Conservation (phyloP, 2,113 vertebrate genomes). For the Anoplopoma fimbria region DNA sequence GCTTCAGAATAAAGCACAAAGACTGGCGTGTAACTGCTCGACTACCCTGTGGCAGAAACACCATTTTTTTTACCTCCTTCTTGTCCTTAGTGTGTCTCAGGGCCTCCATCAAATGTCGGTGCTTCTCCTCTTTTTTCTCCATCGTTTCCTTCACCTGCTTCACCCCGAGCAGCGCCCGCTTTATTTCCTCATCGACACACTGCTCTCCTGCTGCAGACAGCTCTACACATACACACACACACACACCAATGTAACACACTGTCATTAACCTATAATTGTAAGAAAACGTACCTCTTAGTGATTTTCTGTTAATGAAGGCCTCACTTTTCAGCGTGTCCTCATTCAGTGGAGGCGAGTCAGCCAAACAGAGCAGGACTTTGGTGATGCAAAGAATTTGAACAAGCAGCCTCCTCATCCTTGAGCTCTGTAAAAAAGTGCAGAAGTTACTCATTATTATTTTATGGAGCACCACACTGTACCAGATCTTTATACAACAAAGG, state of each 20-base stretch:
- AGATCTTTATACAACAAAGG: neutral
- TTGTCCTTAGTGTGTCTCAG: conserved; percentile 88
- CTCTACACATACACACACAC: conserved; percentile 61
- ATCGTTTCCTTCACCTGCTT: conserved; percentile 89
- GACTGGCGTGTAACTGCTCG: neutral
- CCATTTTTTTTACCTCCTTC: conserved; percentile 82
- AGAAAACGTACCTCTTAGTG: neutral
- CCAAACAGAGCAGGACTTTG: conserved; percentile 68
- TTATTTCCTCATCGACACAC: conserved; percentile 84
- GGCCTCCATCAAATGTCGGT: conserved; percentile 84
- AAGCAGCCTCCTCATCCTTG: conserved; percentile 79
- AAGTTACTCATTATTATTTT: neutral
- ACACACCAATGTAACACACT: neutral
- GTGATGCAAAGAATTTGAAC: conserved; percentile 72
- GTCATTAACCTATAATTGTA: neutral
- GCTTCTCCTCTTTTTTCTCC: conserved; percentile 86
- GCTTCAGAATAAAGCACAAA: conserved; percentile 31
- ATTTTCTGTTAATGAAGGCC: neutral
- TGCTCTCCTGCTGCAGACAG: conserved; percentile 83
- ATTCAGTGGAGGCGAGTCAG: conserved; percentile 65
- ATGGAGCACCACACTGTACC: neutral
- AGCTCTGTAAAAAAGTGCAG: neutral
- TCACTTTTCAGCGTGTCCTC: conserved; percentile 81
- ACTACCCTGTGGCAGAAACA: neutral
- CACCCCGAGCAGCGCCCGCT: conserved; percentile 85